Base-by-base conservation (phyloP, 2,888 invertebrate species). In the Cerastis leucographa region DNA sequence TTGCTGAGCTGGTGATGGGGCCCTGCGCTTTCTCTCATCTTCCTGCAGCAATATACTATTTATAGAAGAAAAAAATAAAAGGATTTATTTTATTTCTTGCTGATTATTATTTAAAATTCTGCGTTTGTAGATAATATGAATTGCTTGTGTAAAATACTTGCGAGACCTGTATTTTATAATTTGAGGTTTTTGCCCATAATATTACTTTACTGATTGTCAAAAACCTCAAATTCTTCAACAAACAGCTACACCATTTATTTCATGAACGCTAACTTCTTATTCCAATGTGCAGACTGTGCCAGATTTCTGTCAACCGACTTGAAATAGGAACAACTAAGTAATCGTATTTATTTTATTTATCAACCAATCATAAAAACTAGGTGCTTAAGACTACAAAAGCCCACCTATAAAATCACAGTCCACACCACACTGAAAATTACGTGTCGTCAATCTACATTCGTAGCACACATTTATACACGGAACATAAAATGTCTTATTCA, bases 401-500 rank as follows among this genome's bases (percentile, higher is more conserved):
- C 67, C 29, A 40, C 17, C 29, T 25, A 49, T 49, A 56, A 25
- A 14, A 19, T 40, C 22, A 70, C 25, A 82, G 19, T 14, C 22
- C 59, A 44, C 73, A 69, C 46, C 42, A 74, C 68, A 66, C 42
- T 67, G 59, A 46, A 74, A 61, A 66, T 61, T 66, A 74, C 61
- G 46, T 56, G 44, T 59, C 69, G 25, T 74, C 65, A 77, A 80
- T 86, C 69, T 75, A 82, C 76, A 78, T 88, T 75, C 82, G 62
- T 77, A 86, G 66, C 77, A 70, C 71, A 84, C 76, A 76, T 72
- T 81, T 85, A 78, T 74, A 79, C 71, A 61, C 64, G 76, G 74
- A 70, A 71, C 65, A 72, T 74, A 78, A 86, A 84, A 88, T 88
- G 69, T 81, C 79, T 86, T 88, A 87, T 87, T 87, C 88, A 88